Conservation (phyloP, 2,888 invertebrate genomes). For the Drosophila peninsularis region DNA sequence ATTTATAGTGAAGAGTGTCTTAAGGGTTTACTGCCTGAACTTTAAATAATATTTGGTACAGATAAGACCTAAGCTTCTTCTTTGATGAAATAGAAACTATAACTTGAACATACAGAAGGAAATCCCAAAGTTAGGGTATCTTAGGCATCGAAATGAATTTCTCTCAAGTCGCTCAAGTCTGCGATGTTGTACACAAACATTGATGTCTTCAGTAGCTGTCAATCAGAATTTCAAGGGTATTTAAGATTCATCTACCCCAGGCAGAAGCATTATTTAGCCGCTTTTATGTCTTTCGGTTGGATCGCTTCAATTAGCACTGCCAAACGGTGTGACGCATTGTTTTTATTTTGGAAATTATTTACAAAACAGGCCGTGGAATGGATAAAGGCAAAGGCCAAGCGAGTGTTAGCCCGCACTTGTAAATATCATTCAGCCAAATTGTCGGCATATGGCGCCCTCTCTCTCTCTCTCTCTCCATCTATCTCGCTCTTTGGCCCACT, state of each 20-base stretch:
- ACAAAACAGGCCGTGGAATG: constrained; percentile 36
- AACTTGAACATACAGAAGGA: too few relatives aligned
- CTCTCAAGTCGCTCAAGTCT: neutral
- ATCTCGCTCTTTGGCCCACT: constrained; percentile 16
- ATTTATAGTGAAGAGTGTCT: too few relatives aligned
- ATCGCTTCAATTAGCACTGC: constrained; percentile 66
- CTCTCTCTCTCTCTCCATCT: neutral
- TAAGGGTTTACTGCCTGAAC: too few relatives aligned
- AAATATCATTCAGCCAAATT: constrained; percentile 58
- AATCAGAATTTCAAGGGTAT: constrained; percentile 25
- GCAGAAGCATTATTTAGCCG: neutral
- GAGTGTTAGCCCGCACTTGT: constrained; percentile 59
- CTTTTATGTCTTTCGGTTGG: constrained; percentile 50
- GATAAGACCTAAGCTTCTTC: too few relatives aligned
- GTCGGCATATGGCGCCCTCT: constrained; percentile 49
- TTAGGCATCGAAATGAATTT: neutral
- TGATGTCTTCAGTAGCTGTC: constrained; percentile 3
- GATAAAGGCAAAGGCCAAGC: constrained; percentile 20
- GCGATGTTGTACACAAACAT: neutral
- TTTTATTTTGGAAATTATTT: constrained; percentile 71
- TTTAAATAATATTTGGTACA: too few relatives aligned
- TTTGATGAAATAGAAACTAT: too few relatives aligned
- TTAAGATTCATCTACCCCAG: neutral
- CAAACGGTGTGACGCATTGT: constrained; percentile 69
- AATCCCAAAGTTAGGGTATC: neutral